Evolutionary conservation across 2,797 vertebrate species (phyloP).

Genomic region (Ambastaia sidthimunki): DNA sequence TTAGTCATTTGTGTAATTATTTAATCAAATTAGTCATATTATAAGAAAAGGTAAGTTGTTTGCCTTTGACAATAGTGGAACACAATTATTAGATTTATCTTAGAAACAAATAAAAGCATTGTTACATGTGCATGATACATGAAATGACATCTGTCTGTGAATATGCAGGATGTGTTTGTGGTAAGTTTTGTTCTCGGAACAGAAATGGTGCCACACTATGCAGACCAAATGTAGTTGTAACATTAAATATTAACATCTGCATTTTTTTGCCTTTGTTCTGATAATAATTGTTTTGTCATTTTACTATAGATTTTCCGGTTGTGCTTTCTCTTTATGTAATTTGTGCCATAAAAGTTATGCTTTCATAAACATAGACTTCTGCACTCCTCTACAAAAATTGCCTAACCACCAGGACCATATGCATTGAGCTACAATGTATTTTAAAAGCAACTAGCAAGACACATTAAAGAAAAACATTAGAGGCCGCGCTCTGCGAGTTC

Average conservation of each 20-base stretch:
- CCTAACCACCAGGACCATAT: no score
- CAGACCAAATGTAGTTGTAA: neutral
- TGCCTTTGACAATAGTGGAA: conserved; percentile 12
- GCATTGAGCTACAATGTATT: neutral
- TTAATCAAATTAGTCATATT: conserved; percentile 33
- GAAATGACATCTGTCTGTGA: conserved; percentile 22
- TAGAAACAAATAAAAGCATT: neutral
- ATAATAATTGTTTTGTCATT: neutral
- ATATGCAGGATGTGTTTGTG: conserved; percentile 11
- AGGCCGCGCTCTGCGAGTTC: conserved; percentile 13
- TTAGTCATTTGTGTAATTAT: conserved; percentile 32
- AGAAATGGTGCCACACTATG: neutral
- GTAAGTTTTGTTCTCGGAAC: neutral
- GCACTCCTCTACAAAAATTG: neutral
- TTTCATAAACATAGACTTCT: neutral
- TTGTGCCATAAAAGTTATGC: neutral
- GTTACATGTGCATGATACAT: neutral
- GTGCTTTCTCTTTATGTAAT: neutral
- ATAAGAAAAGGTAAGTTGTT: conserved; percentile 20
- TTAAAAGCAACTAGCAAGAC: neutral
- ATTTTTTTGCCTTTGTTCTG: neutral
- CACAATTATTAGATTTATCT: conserved; percentile 24
- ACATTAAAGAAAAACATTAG: no score
- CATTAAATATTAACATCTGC: neutral
- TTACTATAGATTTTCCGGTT: neutral